phyloP scores from a whole-genome alignment of 1,140 invertebrate genomes.

The Wiebesia pumilae region DNA sequence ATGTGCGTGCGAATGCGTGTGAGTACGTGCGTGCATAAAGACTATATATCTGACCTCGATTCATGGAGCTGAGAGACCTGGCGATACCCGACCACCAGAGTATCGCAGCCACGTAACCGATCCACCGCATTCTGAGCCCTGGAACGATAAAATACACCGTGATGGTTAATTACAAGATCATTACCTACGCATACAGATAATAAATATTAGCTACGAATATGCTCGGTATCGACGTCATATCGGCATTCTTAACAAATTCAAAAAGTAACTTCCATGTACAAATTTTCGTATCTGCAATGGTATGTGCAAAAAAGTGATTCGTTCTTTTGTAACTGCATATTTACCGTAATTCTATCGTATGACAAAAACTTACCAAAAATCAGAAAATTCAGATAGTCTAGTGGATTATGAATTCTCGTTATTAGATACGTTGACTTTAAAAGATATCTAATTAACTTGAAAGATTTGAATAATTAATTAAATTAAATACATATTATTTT shows the following conservation, averaged over 20 bases:
- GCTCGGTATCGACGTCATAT: neutral
- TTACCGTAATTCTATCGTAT: too few relatives aligned
- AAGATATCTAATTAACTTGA: too few relatives aligned
- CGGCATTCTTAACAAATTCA: neutral
- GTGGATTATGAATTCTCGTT: too few relatives aligned
- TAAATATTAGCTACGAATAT: neutral
- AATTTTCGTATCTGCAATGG: too few relatives aligned
- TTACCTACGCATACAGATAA: neutral
- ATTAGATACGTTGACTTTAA: too few relatives aligned
- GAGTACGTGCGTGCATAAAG: neutral
- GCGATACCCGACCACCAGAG: constrained; percentile 75
- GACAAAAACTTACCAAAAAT: too few relatives aligned
- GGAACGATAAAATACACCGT: constrained; percentile 57
- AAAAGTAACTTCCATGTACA: neutral
- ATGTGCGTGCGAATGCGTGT: neutral
- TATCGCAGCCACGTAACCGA: constrained; percentile 74
- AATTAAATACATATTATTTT: too few relatives aligned
- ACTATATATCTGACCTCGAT: constrained; percentile 69
- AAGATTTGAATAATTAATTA: too few relatives aligned
- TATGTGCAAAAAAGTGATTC: too few relatives aligned
- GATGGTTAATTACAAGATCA: neutral
- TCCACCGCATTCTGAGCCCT: constrained; percentile 74
- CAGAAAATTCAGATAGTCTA: too few relatives aligned
- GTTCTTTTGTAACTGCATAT: too few relatives aligned
- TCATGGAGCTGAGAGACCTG: constrained; percentile 73